Evolutionary conservation across 2,797 vertebrate genomes (phyloP).

Genomic region (Ciconia nigra): DNA sequence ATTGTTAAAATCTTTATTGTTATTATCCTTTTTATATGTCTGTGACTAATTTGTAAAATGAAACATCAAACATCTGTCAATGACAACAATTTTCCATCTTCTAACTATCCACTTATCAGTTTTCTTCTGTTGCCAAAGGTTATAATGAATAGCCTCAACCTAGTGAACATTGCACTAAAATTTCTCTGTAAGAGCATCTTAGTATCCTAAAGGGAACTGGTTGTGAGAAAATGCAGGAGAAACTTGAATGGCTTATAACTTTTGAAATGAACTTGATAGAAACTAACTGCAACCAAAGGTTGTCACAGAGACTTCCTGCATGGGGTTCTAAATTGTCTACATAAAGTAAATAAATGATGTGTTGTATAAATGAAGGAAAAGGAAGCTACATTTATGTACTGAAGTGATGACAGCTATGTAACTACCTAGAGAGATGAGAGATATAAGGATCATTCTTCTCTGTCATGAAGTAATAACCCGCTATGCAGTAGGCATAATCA

Average conservation of each 20-base stretch:
- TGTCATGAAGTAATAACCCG: slow-evolving; percentile 3
- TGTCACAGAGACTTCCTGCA: background rate
- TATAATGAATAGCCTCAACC: background rate
- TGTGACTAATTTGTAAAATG: background rate
- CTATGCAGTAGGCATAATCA: background rate
- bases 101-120: background rate
- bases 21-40: background rate
- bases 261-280: slow-evolving; percentile 24
- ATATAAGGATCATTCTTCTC: slow-evolving; percentile 28
- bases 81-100: background rate
- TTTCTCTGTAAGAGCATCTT: background rate
- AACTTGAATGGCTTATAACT: background rate
- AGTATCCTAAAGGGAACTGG: background rate
- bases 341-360: slow-evolving; percentile 8
- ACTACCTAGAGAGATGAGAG: slow-evolving; percentile 10
- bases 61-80: background rate
- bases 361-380: slow-evolving; percentile 15
- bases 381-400: background rate
- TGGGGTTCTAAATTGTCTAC: background rate
- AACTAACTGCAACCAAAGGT: background rate
- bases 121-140: background rate
- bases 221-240: background rate
- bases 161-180: background rate
- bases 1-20: background rate
- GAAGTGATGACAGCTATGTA: slow-evolving; percentile 26